Evolutionary conservation across 1,140 invertebrate species (phyloP), one percentile per base, ranked within the genome.

Genomic region (Druon quercuslanigerum): DNA sequence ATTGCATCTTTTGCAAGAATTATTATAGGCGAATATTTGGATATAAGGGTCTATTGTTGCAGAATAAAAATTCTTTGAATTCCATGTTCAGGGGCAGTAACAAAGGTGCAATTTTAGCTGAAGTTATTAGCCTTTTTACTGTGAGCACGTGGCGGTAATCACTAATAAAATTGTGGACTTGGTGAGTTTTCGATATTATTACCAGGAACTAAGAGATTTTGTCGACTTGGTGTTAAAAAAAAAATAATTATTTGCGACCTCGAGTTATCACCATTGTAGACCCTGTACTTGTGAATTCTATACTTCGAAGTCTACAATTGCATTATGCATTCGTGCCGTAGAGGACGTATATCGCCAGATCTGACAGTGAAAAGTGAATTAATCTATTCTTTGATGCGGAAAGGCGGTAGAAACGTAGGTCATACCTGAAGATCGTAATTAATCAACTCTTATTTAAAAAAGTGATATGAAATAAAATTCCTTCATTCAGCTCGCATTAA

Each of bases 321-420:
- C 60, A 66, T 66, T 66, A 66, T 66, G 33, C 60, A 66, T 66
- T 66, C 60, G 40, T 66, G 60, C 40, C 60, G 40, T 33, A 66
- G 40, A 66, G 60, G 14, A 40, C 16, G 25, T 66, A 46, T 66
- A 66, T 66, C 60, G 33, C 60, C 13, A 66, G 60, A 66, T 66
- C 60, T 25, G 25, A 66, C 60, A 66, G 60, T 66, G 60, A 66
- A 20, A 66, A 66, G 13, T 66, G 60, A 66, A 66, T 33, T 33
- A 33, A 33, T 66, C 25, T 13, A 66, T 66, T 66, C 60, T 66
- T 66, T 33, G 60, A 66, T 66, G 60, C 60, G 25, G 33, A 40
- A 40, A 66, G 20, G 33, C 57, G 40, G 60, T 66, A 66, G 40
- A 33, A n/a, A 33, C 60, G 46, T 16, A 66, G 57, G 25, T 66